Conservation (phyloP, 2,888 invertebrate genomes). For the Chaetoderma sp. region DNA sequence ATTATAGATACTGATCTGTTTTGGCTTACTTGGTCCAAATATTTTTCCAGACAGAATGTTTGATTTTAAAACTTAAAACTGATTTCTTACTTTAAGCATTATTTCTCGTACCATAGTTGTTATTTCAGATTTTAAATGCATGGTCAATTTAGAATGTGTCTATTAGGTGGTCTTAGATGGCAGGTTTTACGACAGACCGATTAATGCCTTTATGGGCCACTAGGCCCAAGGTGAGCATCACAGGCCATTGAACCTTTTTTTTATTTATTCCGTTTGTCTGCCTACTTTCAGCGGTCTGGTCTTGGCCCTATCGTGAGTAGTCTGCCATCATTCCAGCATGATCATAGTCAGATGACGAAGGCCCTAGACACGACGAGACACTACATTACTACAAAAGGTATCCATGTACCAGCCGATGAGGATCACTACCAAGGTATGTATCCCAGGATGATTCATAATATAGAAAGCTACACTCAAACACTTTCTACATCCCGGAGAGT, state of each 20-base stretch:
- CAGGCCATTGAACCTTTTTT: not conserved
- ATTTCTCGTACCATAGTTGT: too few relatives aligned
- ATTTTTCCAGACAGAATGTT: too few relatives aligned
- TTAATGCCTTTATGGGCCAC: not conserved
- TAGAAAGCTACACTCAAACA: too few relatives aligned
- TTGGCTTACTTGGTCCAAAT: too few relatives aligned
- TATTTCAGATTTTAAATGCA: too few relatives aligned
- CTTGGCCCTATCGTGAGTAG: conserved; percentile 45
- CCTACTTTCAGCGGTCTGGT: conserved; percentile 25
- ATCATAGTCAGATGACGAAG: conserved; percentile 48
- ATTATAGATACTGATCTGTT: too few relatives aligned
- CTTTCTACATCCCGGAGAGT: too few relatives aligned
- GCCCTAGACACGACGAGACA: conserved; percentile 61
- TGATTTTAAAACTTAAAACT: too few relatives aligned
- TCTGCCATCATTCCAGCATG: conserved; percentile 42
- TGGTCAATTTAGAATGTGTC: too few relatives aligned
- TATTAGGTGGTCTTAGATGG: too few relatives aligned
- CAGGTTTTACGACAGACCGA: too few relatives aligned
- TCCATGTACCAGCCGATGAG: conserved; percentile 53
- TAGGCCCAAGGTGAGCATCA: not conserved
- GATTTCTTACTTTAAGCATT: too few relatives aligned
- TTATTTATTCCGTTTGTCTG: not conserved
- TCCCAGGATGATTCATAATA: not conserved
- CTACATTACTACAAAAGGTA: conserved; percentile 56
- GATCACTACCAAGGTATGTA: conserved; percentile 48